phyloP scores from a whole-genome alignment of 2,888 invertebrate genomes.

The Ichneumoninae sp. region DNA sequence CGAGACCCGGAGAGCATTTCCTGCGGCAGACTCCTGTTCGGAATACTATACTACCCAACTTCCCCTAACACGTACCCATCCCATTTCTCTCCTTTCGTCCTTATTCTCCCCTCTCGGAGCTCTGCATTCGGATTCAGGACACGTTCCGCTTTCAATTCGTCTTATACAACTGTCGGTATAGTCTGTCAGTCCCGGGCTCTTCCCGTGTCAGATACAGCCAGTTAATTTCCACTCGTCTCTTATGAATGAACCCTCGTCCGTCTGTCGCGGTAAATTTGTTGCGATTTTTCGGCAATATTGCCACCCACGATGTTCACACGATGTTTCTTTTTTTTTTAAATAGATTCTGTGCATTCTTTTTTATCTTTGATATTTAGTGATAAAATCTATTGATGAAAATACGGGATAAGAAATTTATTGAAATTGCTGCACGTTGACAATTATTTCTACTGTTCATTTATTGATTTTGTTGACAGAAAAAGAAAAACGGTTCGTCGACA shows the following conservation, averaged over 20 bases:
- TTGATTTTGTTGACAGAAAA: neutral
- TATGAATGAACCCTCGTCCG: slow-evolving; percentile 65
- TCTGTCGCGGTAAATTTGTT: slow-evolving; percentile 65
- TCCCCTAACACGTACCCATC: slow-evolving; percentile 58
- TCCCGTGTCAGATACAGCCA: slow-evolving; percentile 70
- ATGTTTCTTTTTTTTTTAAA: neutral
- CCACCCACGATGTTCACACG: slow-evolving; percentile 59
- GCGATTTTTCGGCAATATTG: slow-evolving; percentile 63
- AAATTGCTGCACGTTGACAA: neutral
- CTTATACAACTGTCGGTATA: slow-evolving; percentile 71
- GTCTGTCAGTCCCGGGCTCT: slow-evolving; percentile 66
- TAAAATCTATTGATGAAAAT: neutral
- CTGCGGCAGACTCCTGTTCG: slow-evolving; percentile 46
- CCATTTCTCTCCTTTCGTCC: slow-evolving; percentile 43
- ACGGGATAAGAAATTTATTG: neutral
- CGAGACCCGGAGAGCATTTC: slow-evolving; percentile 41
- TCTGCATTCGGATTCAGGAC: slow-evolving; percentile 68
- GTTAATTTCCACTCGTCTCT: slow-evolving; percentile 70
- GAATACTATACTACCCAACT: slow-evolving; percentile 56
- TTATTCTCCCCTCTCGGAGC: slow-evolving; percentile 49
- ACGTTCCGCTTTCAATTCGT: slow-evolving; percentile 71
- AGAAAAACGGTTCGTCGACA: neutral
- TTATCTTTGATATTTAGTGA: neutral
- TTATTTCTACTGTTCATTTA: neutral
- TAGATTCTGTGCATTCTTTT: neutral